Evolutionary conservation across 2,888 invertebrate genomes (phyloP).

Genomic region (Molorchus minor): DNA sequence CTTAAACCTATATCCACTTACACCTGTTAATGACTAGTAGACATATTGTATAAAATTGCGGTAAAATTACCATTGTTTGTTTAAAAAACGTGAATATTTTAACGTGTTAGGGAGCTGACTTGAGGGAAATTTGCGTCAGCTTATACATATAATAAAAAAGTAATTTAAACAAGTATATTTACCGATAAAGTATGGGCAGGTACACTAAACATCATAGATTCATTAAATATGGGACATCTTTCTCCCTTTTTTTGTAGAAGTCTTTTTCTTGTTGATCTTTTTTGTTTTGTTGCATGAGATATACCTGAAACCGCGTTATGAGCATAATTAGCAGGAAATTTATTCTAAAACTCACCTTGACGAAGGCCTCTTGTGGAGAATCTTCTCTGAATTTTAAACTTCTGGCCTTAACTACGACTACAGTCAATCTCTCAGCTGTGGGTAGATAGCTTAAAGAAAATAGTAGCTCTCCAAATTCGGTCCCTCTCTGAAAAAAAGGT

Average conservation of each 20-base stretch:
- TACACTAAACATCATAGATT: slow-evolving; percentile 85
- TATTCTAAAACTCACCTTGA: slow-evolving; percentile 69
- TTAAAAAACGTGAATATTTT: too few species aligned
- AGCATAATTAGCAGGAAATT: neutral
- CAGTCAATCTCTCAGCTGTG: slow-evolving; percentile 81
- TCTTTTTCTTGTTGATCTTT: slow-evolving; percentile 84
- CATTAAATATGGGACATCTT: slow-evolving; percentile 81
- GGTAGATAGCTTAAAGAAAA: slow-evolving; percentile 84
- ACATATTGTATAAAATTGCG: too few species aligned
- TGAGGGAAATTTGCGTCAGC: too few species aligned
- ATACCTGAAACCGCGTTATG: slow-evolving; percentile 74
- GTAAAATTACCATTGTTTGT: too few species aligned
- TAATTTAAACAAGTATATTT: slow-evolving; percentile 43
- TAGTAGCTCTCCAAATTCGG: slow-evolving; percentile 81
- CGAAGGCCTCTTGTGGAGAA: slow-evolving; percentile 74
- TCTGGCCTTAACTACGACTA: slow-evolving; percentile 79
- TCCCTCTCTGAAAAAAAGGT: slow-evolving; percentile 65
- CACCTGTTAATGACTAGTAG: too few species aligned
- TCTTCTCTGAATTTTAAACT: slow-evolving; percentile 72
- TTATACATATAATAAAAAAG: too few species aligned
- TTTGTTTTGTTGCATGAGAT: slow-evolving; percentile 81
- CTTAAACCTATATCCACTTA: too few species aligned
- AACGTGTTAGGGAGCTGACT: too few species aligned
- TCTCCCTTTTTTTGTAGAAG: slow-evolving; percentile 79
- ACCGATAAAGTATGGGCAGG: slow-evolving; percentile 77